Conservation (phyloP, 2,888 invertebrate genomes). For the Drosophila mimetica region DNA sequence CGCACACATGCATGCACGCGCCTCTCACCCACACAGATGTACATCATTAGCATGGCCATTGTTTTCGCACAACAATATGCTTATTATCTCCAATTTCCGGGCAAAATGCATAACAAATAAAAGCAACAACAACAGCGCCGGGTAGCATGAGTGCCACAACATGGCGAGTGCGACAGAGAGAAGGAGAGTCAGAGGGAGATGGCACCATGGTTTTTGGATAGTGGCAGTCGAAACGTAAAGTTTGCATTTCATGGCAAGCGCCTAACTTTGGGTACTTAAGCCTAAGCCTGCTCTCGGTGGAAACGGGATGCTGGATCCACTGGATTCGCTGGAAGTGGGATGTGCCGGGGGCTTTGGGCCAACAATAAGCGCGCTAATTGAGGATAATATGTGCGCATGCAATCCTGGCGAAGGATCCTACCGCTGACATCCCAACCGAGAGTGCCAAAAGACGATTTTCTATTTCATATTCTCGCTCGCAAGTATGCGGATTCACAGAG, state of each 20-base stretch:
- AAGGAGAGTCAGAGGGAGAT: background rate
- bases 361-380: slow-evolving; percentile 78
- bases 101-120: slow-evolving; percentile 78
- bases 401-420: slow-evolving; percentile 37
- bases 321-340: slow-evolving; percentile 1
- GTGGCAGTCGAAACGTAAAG: slow-evolving; percentile 67
- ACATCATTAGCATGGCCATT: slow-evolving; percentile 79
- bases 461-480: slow-evolving; percentile 8
- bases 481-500: slow-evolving; percentile 9
- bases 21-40: slow-evolving; percentile 63
- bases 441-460: slow-evolving; percentile 23
- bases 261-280: slow-evolving; percentile 70
- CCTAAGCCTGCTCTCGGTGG: slow-evolving; percentile 66
- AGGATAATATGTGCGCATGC: slow-evolving; percentile 64
- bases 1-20: slow-evolving; percentile 30
- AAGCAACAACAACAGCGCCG: slow-evolving; percentile 66
- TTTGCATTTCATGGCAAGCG: slow-evolving; percentile 70
- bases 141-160: background rate
- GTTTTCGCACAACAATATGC: slow-evolving; percentile 81
- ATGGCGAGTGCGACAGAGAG: background rate
- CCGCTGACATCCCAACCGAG: slow-evolving; percentile 22
- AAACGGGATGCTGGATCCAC: too few species aligned
- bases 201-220: slow-evolving; percentile 53
- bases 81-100: slow-evolving; percentile 81
- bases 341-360: slow-evolving; percentile 9